Evolutionary conservation across 2,888 invertebrate genomes (phyloP), one percentile per base, ranked within the genome.

Genomic region (Brachyptera risi): DNA sequence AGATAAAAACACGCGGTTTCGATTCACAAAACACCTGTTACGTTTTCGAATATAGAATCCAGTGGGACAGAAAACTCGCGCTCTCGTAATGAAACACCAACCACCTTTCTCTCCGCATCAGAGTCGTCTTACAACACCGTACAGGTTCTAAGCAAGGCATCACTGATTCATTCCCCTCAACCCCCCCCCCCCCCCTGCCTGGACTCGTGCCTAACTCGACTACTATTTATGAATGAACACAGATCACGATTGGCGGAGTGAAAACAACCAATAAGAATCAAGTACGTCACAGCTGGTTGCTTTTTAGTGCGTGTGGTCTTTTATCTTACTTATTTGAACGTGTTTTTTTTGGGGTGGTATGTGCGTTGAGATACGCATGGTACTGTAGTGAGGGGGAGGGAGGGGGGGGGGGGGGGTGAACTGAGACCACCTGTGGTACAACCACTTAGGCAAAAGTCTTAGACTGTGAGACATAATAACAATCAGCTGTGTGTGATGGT

Each of bases 171-270:
- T 50, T n/a, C 47, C 42, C 38, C 54, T 42, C 56, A 42, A 35
- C 49, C 58, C 38, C 42, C 23, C 26, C 21, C 24, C 37, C 27
- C 42, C 27, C 42, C 40, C 3, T 26, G 15, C 7, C 15, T 26
- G 7, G 31, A 31, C 60, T 56, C 60, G 60, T 60, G 60, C 60
- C 56, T 21, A 47, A 26, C 56, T 44, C 44, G 56, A 44, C 56
- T 31, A 47, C 54, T 58, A 58, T 59, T 59, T 58, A 62, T 62
- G 59, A 59, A 62, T 62, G 62, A 59, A 59, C 17, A 24, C 23
- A 56, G 35, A 24, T 17, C 35, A 40, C 38, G 44, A 58, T 54
- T 59, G 56, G 58, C 56, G 54, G 56, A 11, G 31, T 31, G 11
- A 13, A 21, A 15, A n/a, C 54, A 47, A 51, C 62, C 62, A 62